phyloP scores from a whole-genome alignment of 2,888 invertebrate species.

The Eulithis prunata region DNA sequence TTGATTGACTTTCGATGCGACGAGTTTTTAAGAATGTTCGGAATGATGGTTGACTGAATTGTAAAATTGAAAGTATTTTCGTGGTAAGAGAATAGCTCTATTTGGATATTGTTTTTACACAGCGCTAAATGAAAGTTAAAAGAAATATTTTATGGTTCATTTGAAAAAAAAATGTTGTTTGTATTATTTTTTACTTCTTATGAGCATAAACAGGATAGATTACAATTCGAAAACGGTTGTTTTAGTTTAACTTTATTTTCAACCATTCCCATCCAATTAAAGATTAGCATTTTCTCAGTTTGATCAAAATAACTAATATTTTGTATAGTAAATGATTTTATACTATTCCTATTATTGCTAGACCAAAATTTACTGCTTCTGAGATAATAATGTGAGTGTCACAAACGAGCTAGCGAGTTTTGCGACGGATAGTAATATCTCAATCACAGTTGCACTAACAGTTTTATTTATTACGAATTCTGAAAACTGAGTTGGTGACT shows the following conservation, averaged over 20 bases:
- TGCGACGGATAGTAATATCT: slow-evolving; percentile 28
- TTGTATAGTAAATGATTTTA: too few relatives aligned
- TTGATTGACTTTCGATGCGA: slow-evolving; percentile 35
- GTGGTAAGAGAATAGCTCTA: too few relatives aligned
- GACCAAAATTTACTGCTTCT: background rate
- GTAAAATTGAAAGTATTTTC: slow-evolving; percentile 18
- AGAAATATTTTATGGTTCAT: too few relatives aligned
- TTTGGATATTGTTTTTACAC: too few relatives aligned
- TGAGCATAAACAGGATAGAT: too few relatives aligned
- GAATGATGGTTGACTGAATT: slow-evolving; percentile 6
- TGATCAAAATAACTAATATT: too few relatives aligned
- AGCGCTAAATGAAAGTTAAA: too few relatives aligned
- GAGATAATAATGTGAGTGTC: background rate
- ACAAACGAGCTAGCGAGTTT: slow-evolving; percentile 18
- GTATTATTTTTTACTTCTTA: background rate
- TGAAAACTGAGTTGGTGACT: slow-evolving; percentile 27
- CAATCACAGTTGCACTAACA: slow-evolving; percentile 32
- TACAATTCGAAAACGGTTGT: too few relatives aligned
- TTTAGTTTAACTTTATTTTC: too few relatives aligned
- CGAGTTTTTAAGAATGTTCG: slow-evolving; percentile 23
- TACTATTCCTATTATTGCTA: too few relatives aligned
- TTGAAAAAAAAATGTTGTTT: background rate
- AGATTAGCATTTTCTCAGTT: too few relatives aligned
- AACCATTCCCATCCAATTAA: too few relatives aligned
- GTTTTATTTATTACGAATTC: slow-evolving; percentile 29